A percentile compares a stretch with the other conserved stretches of the same genome.
Conservation (phyloP, 2,113 vertebrate genomes). For the Todiramphus saurophagus region DNA sequence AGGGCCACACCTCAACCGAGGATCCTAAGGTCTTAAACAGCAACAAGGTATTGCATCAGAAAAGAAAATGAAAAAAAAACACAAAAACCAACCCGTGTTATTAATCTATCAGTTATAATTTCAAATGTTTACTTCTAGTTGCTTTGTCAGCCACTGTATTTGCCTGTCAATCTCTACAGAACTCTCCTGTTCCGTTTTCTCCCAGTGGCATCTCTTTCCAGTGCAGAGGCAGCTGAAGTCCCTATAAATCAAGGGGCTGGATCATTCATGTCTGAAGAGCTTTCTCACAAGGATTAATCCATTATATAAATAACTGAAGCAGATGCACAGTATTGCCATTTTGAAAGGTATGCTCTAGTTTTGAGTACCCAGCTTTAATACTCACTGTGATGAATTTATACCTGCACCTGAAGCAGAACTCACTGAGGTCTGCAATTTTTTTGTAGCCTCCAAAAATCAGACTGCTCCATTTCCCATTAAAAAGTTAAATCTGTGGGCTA, state of each 20-base stretch:
- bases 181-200: background rate
- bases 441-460: background rate
- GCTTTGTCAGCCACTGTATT: background rate
- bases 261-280: background rate
- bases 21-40: background rate
- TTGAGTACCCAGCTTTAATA: background rate
- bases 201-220: background rate
- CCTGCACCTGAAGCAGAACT: background rate
- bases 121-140: background rate
- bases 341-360: background rate
- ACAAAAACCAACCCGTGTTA: background rate
- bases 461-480: background rate
- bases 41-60: background rate
- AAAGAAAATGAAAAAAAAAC: background rate
- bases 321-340: background rate
- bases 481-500: background rate
- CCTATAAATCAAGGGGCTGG: background rate
- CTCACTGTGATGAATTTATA: background rate
- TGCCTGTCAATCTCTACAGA: background rate
- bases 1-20: background rate
- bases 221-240: background rate
- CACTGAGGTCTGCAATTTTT: background rate
- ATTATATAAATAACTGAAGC: background rate
- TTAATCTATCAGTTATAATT: background rate
- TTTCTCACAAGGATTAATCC: background rate